These are phyloP conservation scores for Amphipoea lucens DNA, from an alignment of 2,888 invertebrate genomes.

Conservation along the genomic window DNA sequence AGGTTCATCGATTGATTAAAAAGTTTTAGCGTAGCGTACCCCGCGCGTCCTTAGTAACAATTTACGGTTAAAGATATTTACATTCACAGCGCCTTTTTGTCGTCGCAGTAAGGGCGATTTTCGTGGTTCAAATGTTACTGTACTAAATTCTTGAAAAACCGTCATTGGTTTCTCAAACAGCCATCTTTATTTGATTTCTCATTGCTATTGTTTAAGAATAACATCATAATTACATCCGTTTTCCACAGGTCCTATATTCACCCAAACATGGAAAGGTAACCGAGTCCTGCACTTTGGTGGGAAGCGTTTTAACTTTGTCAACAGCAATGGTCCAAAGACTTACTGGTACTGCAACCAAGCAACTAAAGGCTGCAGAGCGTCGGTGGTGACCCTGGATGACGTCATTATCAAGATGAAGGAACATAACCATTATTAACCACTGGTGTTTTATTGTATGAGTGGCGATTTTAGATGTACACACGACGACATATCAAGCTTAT, in stretches of 20 bases:
- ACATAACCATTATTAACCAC: slow-evolving; percentile 29
- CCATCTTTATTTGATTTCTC: neutral
- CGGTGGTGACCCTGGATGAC: slow-evolving; percentile 31
- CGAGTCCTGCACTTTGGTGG: slow-evolving; percentile 48
- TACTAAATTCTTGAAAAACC: neutral
- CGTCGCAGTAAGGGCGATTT: neutral
- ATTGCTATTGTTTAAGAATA: neutral
- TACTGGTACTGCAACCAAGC: slow-evolving; percentile 53
- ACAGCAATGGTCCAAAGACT: slow-evolving; percentile 22
- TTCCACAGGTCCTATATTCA: slow-evolving; percentile 28
- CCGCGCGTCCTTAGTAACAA: neutral
- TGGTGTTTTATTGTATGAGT: neutral
- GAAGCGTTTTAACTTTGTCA: slow-evolving; percentile 55
- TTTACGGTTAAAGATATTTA: too few relatives aligned
- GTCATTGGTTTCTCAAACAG: neutral
- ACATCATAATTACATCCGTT: neutral
- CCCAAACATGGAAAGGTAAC: slow-evolving; percentile 44
- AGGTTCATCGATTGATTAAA: neutral
- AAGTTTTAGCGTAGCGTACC: neutral
- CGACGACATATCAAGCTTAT: neutral
- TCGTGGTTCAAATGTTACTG: neutral
- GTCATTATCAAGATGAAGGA: slow-evolving; percentile 33
- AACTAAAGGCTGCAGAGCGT: slow-evolving; percentile 34
- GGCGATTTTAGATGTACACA: neutral
- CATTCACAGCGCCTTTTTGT: too few relatives aligned